Evolutionary conservation across 1,140 invertebrate genomes (phyloP).

Genomic region (Plutomurus gul): DNA sequence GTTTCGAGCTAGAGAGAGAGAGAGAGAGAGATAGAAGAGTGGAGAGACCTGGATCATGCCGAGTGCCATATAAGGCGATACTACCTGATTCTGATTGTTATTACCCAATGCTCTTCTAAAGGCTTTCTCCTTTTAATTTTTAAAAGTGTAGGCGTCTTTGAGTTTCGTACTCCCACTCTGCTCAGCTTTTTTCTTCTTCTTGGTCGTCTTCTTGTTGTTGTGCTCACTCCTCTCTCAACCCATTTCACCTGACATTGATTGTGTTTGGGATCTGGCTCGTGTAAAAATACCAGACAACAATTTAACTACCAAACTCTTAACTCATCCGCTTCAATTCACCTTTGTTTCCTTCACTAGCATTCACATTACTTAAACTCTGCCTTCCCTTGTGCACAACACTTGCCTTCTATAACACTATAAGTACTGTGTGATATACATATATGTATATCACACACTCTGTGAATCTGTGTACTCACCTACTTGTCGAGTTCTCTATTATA

Average conservation of each 20-base stretch:
- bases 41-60: background rate
- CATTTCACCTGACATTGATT: constrained; percentile 37
- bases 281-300: constrained; percentile 20
- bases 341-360: background rate
- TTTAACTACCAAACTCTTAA: background rate
- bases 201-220: background rate
- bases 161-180: constrained; percentile 35
- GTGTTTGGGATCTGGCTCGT: constrained; percentile 25
- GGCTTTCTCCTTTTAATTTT: constrained; percentile 51
- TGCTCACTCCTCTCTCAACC: background rate
- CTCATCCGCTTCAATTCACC: background rate
- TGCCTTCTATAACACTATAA: too few relatives aligned
- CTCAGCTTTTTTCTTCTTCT: background rate
- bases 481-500: too few relatives aligned
- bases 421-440: background rate
- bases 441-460: background rate
- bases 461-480: too few relatives aligned
- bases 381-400: too few relatives aligned
- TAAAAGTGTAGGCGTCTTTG: constrained; percentile 43
- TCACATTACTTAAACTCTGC: background rate
- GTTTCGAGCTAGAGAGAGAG: background rate
- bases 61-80: constrained; percentile 41
- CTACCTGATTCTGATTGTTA: constrained; percentile 41
- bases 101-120: constrained; percentile 42
- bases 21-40: background rate